Conservation (phyloP, 2,113 vertebrate species). For the Loxodonta africana region DNA sequence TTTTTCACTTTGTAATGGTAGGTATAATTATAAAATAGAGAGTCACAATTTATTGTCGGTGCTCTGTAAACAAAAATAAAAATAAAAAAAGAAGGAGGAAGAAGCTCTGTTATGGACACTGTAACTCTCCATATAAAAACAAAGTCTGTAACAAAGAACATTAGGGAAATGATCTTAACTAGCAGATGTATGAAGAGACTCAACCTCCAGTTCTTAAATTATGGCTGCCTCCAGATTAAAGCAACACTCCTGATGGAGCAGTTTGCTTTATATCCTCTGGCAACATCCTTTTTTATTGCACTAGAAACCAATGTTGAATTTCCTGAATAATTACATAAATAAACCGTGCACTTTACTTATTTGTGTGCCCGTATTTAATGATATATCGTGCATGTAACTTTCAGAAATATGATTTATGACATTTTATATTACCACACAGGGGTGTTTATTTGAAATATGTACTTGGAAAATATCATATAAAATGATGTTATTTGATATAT, state of each 20-base stretch:
- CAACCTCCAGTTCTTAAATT: conserved; percentile 70
- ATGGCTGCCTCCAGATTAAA: conserved; percentile 73
- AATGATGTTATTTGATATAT: conserved; percentile 79
- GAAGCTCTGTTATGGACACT: conserved; percentile 1
- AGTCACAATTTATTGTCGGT: background rate
- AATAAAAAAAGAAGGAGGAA: background rate
- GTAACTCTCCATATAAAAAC: conserved; percentile 68
- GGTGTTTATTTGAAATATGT: conserved; percentile 83
- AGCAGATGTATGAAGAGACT: background rate
- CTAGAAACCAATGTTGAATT: conserved; percentile 77
- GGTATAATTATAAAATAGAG: conserved; percentile 53
- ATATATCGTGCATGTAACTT: conserved; percentile 71
- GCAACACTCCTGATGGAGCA: background rate
- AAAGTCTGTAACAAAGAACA: conserved; percentile 54
- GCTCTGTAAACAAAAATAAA: conserved; percentile 46
- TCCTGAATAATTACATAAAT: conserved; percentile 80
- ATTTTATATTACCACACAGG: conserved; percentile 76
- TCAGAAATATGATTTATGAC: conserved; percentile 77
- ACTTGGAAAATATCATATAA: conserved; percentile 75
- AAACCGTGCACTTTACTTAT: conserved; percentile 81
- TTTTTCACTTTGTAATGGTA: conserved; percentile 52
- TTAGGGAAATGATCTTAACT: conserved; percentile 59
- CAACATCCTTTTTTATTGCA: conserved; percentile 75
- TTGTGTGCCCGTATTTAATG: conserved; percentile 80
- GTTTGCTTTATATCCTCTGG: conserved; percentile 64